These are phyloP conservation scores for Quadriops clusia DNA, from an alignment of 2,888 invertebrate species.

Conservation along the genomic window DNA sequence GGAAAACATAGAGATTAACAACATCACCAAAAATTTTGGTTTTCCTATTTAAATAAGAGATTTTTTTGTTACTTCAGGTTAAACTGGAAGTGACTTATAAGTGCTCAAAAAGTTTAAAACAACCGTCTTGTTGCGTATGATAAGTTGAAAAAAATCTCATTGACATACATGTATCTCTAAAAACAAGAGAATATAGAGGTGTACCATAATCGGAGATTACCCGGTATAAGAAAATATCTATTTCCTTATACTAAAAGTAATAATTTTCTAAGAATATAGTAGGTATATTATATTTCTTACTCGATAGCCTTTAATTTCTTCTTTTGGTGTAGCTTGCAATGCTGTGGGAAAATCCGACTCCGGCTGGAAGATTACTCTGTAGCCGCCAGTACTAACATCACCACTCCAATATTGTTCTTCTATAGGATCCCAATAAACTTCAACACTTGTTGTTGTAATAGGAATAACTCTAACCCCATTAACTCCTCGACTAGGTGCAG, in stretches of 20 bases:
- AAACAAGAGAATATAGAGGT: no score
- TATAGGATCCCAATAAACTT: conserved; percentile 80
- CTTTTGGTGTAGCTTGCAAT: conserved; percentile 69
- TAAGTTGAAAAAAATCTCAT: no score
- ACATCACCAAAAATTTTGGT: no score
- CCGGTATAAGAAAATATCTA: no score
- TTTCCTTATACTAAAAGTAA: neutral
- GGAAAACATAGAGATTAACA: no score
- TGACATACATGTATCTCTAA: no score
- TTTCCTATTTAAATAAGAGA: no score
- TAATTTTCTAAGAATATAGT: conserved; percentile 2
- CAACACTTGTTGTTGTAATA: conserved; percentile 87
- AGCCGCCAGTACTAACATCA: conserved; percentile 76
- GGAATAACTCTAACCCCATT: conserved; percentile 77
- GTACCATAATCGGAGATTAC: no score
- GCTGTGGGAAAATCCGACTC: conserved; percentile 81
- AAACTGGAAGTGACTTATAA: no score
- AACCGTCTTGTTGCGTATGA: no score
- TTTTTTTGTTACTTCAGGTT: no score
- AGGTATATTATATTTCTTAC: conserved; percentile 34
- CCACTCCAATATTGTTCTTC: conserved; percentile 77
- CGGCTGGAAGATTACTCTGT: conserved; percentile 79
- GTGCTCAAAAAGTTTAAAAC: no score
- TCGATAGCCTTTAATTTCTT: conserved; percentile 70
- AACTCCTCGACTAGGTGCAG: conserved; percentile 82